These are phyloP conservation scores for Ammospiza caudacuta DNA, from an alignment of 2,113 vertebrate genomes.

Conservation along the genomic window DNA sequence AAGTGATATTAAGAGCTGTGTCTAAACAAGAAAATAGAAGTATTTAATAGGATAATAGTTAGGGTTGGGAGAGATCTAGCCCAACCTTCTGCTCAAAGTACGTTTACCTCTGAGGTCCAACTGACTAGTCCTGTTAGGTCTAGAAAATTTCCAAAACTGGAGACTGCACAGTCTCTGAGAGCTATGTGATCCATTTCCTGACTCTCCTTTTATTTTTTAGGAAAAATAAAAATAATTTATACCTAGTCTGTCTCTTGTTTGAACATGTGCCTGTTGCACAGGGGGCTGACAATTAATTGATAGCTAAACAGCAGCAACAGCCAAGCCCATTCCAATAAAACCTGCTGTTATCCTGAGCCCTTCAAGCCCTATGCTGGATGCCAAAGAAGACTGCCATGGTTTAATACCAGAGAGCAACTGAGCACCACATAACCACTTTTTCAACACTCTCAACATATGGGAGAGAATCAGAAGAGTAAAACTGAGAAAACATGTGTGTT, in stretches of 20 bases:
- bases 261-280: not conserved
- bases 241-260: not conserved
- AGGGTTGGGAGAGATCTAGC: not conserved
- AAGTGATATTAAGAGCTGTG: not conserved
- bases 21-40: not conserved
- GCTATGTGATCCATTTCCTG: not conserved
- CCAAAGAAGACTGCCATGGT: not conserved
- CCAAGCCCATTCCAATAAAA: not conserved
- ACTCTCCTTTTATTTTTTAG: not conserved
- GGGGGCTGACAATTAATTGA: no score
- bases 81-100: not conserved
- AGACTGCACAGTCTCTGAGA: not conserved
- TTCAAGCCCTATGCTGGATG: not conserved
- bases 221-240: not conserved
- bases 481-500: not conserved
- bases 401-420: not conserved
- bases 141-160: not conserved
- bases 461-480: not conserved
- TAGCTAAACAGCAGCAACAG: not conserved
- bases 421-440: not conserved
- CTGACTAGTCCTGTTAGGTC: not conserved
- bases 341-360: not conserved
- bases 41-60: not conserved
- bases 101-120: not conserved
- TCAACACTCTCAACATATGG: no score